Conservation (phyloP, 2,888 invertebrate species). For the Apocheima hispidaria region DNA sequence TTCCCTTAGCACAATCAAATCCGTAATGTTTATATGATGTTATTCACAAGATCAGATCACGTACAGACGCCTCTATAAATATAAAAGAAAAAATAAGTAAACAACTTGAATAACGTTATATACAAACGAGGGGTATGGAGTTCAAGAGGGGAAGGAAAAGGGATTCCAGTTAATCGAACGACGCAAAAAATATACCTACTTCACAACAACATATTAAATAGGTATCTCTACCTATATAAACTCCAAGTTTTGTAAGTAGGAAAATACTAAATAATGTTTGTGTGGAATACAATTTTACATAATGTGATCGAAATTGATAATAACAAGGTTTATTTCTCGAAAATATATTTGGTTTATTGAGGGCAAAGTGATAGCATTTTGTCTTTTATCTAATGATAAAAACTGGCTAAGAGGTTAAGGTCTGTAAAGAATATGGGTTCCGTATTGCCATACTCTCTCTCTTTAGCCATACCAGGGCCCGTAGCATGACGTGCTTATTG, state of each 20-base stretch:
- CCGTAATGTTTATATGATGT: background rate
- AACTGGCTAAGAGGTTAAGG: background rate
- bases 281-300: constrained; percentile 16
- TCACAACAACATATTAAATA: constrained; percentile 15
- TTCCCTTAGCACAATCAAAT: background rate
- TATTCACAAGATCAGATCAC: constrained; percentile 6
- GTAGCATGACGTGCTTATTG: no score
- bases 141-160: constrained; percentile 29
- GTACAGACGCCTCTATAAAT: constrained; percentile 11
- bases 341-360: background rate
- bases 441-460: background rate
- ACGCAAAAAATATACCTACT: constrained; percentile 25
- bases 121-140: constrained; percentile 1
- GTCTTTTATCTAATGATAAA: background rate
- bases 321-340: background rate
- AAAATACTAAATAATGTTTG: constrained; percentile 15
- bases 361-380: background rate
- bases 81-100: constrained; percentile 18
- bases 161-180: constrained; percentile 27
- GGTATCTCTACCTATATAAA: constrained; percentile 18
- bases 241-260: constrained; percentile 34
- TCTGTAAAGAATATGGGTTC: background rate
- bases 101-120: constrained; percentile 20
- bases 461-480: no score
- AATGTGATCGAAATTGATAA: constrained; percentile 1